phyloP scores from a whole-genome alignment of 2,797 vertebrate species.

The Gorsachius magnificus region DNA sequence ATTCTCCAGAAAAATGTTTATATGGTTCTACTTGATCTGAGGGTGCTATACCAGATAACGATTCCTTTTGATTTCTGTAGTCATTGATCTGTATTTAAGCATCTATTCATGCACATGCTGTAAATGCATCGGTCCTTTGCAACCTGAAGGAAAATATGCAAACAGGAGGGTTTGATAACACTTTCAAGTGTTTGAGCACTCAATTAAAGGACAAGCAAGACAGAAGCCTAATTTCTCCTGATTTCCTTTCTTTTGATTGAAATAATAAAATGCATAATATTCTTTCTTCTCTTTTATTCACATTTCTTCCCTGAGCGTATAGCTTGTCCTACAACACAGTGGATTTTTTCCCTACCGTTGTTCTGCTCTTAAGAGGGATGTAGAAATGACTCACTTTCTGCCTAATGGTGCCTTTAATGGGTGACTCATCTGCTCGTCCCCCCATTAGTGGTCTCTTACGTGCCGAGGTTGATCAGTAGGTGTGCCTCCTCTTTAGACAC shows the following conservation, averaged over 20 bases:
- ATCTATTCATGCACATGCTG: background rate
- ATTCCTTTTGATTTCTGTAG: conserved; percentile 10
- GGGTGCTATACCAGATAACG: background rate
- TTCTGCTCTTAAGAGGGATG: background rate
- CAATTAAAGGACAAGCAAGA: background rate
- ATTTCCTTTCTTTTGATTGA: background rate
- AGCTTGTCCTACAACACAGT: background rate
- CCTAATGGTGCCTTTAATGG: background rate
- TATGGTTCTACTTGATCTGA: conserved; percentile 9
- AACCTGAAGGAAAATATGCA: background rate
- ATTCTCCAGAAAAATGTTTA: background rate
- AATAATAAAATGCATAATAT: background rate
- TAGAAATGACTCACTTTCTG: background rate
- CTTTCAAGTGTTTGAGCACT: conserved; percentile 1
- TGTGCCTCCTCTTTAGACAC: background rate
- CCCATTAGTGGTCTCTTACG: background rate
- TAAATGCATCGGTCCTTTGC: background rate
- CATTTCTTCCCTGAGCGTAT: background rate
- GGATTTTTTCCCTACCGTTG: accelerated
- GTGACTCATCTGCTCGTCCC: background rate
- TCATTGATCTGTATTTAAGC: conserved; percentile 11
- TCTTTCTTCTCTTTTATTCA: background rate
- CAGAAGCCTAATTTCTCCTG: background rate
- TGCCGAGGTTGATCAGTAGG: background rate
- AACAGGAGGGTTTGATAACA: background rate